Evolutionary conservation across 2,888 invertebrate species (phyloP), one percentile per base, ranked within the genome.

Genomic region (Drosophila mettleri): DNA sequence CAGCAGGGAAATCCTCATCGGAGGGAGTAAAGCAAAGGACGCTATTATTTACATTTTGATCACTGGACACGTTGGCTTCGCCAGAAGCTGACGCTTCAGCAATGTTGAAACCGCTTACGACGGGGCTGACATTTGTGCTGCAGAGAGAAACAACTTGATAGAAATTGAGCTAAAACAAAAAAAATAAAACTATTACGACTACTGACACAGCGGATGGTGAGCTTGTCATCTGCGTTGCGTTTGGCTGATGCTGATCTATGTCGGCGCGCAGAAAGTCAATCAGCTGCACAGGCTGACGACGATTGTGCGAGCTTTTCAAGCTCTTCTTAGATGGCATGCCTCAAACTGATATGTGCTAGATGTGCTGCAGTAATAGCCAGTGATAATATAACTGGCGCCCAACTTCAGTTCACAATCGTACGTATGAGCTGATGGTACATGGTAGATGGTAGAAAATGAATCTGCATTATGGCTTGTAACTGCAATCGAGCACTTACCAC

Each of bases 291-390:
- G 69, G 59, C 8, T 52, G 33, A 34, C 60, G 60, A 8, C 80
- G 77, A 7, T 27, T 39, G 1, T 48, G 39, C 6, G 9, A 6
- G 1, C 9, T 8, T 7, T 51, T 72, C 63, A 85, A 14, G 63
- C 68, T 62, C 73, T 78, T 69, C 48, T 86, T 71, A 92, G 78
- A 62, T 90, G 88, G 80, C 92, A 92, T 92, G 91, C 89, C 74
- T 90, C 79, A 54, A 91, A 89, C 27, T 89, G 79, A 52, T 89
- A 76, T 2, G 63, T 63, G 22, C 39, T 65, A 4, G 83, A 46
- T 7, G 73, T 55, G 43, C 69, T 83, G 38, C 89, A 80, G 41
- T 86, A 91, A 54, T 90, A 80, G 0, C 92, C 91, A 4, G 83
- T 89, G 9, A 90, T 59, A 3, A 80, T 49, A 55, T 92, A 92